Base-by-base conservation (phyloP, 2,113 vertebrate genomes). In the Prunella himalayana region DNA sequence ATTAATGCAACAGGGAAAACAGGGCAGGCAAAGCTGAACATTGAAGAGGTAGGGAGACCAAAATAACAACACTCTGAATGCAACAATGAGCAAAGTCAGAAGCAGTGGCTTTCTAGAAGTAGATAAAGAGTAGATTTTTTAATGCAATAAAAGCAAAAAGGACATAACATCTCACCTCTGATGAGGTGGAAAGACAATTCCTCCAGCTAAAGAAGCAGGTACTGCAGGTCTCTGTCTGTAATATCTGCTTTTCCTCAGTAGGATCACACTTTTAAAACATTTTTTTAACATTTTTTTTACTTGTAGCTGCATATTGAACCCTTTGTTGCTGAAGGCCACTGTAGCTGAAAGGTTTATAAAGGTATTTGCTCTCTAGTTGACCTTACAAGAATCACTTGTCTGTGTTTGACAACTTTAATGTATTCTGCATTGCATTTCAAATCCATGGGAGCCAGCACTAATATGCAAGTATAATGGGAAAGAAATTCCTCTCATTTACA, bases 401-500 rank as follows among this genome's bases (percentile, higher is more conserved):
- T 0, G 15, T 85, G 53, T 86, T 91, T 88, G 85, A 71, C 72
- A 90, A 61, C 69, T 86, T 92, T 64, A 92, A 94, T 90, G 86
- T 88, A 95, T 97, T 96, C 88, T 60, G 41, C 72, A 68, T 13
- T 64, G 64, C 88, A 75, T 93, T 93, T 73, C 44, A 90, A 84
- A 86, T 68, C 88, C 90, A 78, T 41, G 60, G 85, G 56, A 93
- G 90, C 44, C 2, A 71, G 82, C 18, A 10, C 72, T 84, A 50
- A 94, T 92, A 53, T 92, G 88, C 93, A 97, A 94, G 77, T 92
- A 86, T 88, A 94, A 96, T 88, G 64, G 75, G 39, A 59, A 92
- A 95, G 84, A 94, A 82, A 93, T 56, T 90, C 71, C 80, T 94
- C 87, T 90, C 71, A 88, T 96, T 93, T 92, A 63, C 87, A 88